These are phyloP conservation scores for Aphidius colemani DNA, from an alignment of 2,888 invertebrate genomes.

Conservation along the genomic window DNA sequence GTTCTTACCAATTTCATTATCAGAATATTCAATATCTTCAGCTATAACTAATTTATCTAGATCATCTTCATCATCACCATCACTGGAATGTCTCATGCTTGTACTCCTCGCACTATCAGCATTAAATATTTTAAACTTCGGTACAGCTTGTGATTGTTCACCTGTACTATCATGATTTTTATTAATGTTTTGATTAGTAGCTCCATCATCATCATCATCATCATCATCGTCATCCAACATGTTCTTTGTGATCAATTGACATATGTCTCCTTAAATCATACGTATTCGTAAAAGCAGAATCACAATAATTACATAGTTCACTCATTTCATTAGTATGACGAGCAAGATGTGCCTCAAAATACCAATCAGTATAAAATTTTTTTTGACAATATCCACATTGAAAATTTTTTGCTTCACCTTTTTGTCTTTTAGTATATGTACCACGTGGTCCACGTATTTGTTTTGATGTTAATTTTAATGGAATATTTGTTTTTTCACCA, in stretches of 20 bases:
- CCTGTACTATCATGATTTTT: too few species aligned
- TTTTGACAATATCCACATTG: slow-evolving; percentile 50
- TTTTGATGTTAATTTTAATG: not conserved
- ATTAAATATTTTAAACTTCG: too few species aligned
- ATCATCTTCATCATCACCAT: slow-evolving; percentile 19
- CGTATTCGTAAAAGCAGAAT: slow-evolving; percentile 45
- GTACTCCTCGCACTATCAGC: too few species aligned
- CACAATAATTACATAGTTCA: slow-evolving; percentile 47
- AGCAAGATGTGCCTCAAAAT: slow-evolving; percentile 53
- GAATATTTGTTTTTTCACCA: not conserved
- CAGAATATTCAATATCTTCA: slow-evolving; percentile 13
- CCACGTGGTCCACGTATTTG: not conserved
- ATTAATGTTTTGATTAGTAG: too few species aligned
- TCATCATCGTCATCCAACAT: not conserved
- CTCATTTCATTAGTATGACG: slow-evolving; percentile 48
- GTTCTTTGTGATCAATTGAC: slow-evolving; percentile 39
- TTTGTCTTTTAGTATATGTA: slow-evolving; percentile 28
- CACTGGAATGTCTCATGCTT: not conserved
- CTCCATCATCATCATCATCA: too few species aligned
- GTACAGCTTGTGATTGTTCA: too few species aligned
- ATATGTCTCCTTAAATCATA: slow-evolving; percentile 49
- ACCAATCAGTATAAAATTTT: slow-evolving; percentile 53
- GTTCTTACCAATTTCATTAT: not conserved
- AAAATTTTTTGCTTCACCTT: slow-evolving; percentile 39
- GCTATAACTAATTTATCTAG: slow-evolving; percentile 29